A percentile compares a stretch with the other conserved stretches of the same genome.
phyloP scores from a whole-genome alignment of 2,113 vertebrate genomes.

The Raja brachyura region DNA sequence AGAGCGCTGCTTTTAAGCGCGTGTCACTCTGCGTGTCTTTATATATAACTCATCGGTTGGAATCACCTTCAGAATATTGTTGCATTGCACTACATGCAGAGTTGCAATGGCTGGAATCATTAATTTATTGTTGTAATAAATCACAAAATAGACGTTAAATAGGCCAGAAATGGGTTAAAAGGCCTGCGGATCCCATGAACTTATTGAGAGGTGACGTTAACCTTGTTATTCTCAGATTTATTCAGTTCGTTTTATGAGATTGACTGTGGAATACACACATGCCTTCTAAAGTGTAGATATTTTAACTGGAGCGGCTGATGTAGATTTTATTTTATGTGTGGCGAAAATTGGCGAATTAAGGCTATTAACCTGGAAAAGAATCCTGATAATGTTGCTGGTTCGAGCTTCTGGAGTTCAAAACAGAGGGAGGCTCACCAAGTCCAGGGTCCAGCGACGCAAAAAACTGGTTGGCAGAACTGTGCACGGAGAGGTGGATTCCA shows the following conservation, averaged over 20 bases:
- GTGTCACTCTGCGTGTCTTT: too few species aligned
- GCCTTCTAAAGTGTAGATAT: neutral
- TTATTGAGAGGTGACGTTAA: neutral
- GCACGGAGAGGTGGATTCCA: constrained; percentile 79
- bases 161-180: neutral
- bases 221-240: too few species aligned
- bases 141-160: neutral
- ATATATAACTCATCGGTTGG: neutral
- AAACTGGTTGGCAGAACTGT: constrained; percentile 81
- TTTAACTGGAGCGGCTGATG: neutral
- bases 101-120: neutral
- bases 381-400: constrained; percentile 98
- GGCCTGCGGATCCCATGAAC: neutral
- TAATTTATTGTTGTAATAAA: neutral
- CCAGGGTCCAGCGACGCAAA: constrained; percentile 87
- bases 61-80: neutral
- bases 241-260: neutral
- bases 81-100: neutral
- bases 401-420: constrained; percentile 80
- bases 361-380: constrained; percentile 85
- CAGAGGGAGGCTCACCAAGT: constrained; percentile 81
- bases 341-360: constrained; percentile 25
- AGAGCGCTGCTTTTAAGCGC: too few species aligned
- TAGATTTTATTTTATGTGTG: neutral
- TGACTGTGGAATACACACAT: neutral